Base-by-base conservation (phyloP, 2,797 vertebrate species). In the Malurus leucopterus region DNA sequence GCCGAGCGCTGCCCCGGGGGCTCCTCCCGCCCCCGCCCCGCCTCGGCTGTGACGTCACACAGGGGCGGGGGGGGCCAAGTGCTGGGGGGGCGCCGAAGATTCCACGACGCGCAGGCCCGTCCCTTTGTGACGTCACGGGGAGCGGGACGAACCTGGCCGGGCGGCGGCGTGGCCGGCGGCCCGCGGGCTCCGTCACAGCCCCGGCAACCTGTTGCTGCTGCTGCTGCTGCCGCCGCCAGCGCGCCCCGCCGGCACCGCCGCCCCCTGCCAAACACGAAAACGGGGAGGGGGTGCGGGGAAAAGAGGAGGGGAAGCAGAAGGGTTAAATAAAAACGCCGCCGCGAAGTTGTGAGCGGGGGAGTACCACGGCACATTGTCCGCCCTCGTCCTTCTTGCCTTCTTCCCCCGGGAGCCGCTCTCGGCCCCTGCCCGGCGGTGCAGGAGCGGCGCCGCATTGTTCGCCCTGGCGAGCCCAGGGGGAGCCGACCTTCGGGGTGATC, bases 121-220 rank as follows among this genome's bases (percentile, higher is more conserved):
- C 96, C 96, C 95, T 97, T 97, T 97, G 97, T 97, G 96, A 97
- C 97, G 96, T 97, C 96, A 97, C 95, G 51, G 94, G 91, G 91
- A 86, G 94, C 95, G 91, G 92, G 88, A 95, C 88, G 95, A 96
- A 61, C 85, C 76, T 91, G 88, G 93, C 84, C 87, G 90, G 89
- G 91, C 88, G 85, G 89, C 73, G 87, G 86, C 86, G 70, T 84
- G 70, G 83, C 90, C 89, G 38, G 44, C 87, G 87, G 90, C 74
- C 87, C 82, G 63, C 70, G 90, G 84, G 89, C 86, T 65, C 85
- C 84, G 81, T 95, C 96, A 95, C 93, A 95, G 94, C 88, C 90
- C 41, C 83, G 74, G 71, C 93, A 96, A 96, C 96, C 96, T 96
- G 96, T 96, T 97, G 96, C 96, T 93, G 67, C 32, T 97, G 96